Conservation (phyloP, 2,113 vertebrate species). For the Pseudopodoces humilis region DNA sequence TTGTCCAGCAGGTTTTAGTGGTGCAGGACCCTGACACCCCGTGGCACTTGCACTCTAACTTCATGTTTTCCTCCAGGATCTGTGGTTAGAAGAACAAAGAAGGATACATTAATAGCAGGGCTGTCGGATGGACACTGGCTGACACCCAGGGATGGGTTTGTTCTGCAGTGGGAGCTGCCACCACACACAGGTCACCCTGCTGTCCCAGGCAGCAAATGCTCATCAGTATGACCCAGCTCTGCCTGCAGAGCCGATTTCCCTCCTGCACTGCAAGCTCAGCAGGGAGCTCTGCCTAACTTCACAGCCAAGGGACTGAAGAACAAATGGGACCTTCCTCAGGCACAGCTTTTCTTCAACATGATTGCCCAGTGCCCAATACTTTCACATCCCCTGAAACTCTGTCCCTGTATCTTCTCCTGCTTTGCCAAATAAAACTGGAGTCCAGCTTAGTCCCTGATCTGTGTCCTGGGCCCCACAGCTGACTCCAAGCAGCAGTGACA, state of each 20-base stretch:
- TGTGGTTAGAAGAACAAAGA: constrained; percentile 56
- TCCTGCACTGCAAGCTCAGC: background rate
- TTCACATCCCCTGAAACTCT: background rate
- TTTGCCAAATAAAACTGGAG: background rate
- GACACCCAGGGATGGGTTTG: background rate
- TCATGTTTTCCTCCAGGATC: constrained; percentile 94
- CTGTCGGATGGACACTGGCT: background rate
- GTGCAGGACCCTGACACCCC: constrained; percentile 96
- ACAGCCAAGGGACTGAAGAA: background rate
- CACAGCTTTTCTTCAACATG: background rate
- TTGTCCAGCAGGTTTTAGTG: constrained; percentile 98
- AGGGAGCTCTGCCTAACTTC: background rate
- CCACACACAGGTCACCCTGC: background rate
- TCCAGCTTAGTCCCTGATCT: background rate
- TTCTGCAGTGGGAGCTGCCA: background rate
- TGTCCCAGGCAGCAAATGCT: background rate
- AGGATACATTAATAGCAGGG: background rate
- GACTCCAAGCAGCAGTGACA: background rate
- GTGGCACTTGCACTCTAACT: constrained; percentile 92
- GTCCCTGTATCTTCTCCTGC: background rate
- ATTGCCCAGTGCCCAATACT: accelerated
- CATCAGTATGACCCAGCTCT: background rate
- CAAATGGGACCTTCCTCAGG: background rate
- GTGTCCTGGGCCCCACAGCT: background rate
- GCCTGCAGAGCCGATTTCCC: background rate